phyloP scores from a whole-genome alignment of 2,888 invertebrate genomes.

The Baccha elongata region DNA sequence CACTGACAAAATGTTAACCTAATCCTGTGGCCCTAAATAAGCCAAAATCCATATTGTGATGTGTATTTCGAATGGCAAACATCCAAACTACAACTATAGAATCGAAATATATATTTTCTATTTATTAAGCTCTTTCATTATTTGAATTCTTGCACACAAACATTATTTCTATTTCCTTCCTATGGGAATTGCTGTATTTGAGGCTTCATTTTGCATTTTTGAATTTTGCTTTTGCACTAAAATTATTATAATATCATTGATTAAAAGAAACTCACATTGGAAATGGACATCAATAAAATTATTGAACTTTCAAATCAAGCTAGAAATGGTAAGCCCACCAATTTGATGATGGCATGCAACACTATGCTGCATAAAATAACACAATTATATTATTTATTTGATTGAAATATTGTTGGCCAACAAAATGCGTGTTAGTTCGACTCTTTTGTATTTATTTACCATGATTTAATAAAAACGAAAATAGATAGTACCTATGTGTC shows the following conservation, averaged over 20 bases:
- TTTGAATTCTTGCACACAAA: background rate
- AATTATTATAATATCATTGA: no score
- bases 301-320: background rate
- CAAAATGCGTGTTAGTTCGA: constrained; percentile 12
- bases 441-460: constrained; percentile 9
- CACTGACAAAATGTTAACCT: constrained; percentile 14
- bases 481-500: no score
- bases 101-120: background rate
- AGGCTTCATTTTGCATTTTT: background rate
- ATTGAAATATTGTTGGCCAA: constrained; percentile 36
- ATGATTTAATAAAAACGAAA: no score
- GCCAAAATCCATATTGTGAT: background rate
- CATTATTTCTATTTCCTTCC: background rate
- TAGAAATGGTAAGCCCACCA: no score
- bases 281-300: background rate
- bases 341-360: no score
- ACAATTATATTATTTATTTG: constrained; percentile 51
- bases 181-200: background rate
- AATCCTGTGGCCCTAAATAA: background rate
- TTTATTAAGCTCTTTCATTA: constrained; percentile 5
- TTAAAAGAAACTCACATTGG: no score
- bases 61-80: no score
- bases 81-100: background rate
- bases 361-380: constrained; percentile 24
- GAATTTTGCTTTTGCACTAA: background rate